A percentile compares a stretch with the other conserved stretches of the same genome.
These are phyloP conservation scores for Drosophila mulleri DNA, from an alignment of 2,888 invertebrate species.

Conservation along the genomic window DNA sequence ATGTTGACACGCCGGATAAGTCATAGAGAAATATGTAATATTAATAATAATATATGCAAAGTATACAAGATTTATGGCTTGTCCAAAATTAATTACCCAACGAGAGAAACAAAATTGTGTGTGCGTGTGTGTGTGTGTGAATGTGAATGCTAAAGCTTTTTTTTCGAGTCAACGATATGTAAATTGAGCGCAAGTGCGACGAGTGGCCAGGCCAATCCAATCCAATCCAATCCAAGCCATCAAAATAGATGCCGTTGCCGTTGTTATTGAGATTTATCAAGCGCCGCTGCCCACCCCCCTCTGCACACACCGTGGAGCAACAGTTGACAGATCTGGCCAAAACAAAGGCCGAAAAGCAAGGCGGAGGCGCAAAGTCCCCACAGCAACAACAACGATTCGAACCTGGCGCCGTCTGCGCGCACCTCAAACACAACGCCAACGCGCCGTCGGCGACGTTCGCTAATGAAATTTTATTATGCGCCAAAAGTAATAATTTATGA, in stretches of 20 bases:
- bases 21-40: constrained; percentile 65
- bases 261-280: constrained; percentile 65
- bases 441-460: constrained; percentile 56
- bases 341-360: constrained; percentile 62
- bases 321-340: constrained; percentile 59
- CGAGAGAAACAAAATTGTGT: constrained; percentile 20
- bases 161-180: constrained; percentile 50
- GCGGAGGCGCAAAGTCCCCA: constrained; percentile 35
- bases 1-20: constrained; percentile 69
- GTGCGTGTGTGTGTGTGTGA: constrained; percentile 12
- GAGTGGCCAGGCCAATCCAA: constrained; percentile 30
- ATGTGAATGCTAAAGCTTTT: constrained; percentile 47
- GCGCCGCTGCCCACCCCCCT: constrained; percentile 8
- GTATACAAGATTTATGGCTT: constrained; percentile 72
- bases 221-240: constrained; percentile 27
- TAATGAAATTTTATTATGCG: constrained; percentile 79
- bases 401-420: constrained; percentile 69
- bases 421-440: constrained; percentile 54
- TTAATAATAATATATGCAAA: constrained; percentile 73
- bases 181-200: constrained; percentile 61
- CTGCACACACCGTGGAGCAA: background rate
- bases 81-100: constrained; percentile 73
- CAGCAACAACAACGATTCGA: constrained; percentile 13
- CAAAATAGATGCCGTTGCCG: constrained; percentile 55
- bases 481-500: constrained; percentile 76